Base-by-base conservation (phyloP, 2,113 vertebrate species). In the Gallinago media region DNA sequence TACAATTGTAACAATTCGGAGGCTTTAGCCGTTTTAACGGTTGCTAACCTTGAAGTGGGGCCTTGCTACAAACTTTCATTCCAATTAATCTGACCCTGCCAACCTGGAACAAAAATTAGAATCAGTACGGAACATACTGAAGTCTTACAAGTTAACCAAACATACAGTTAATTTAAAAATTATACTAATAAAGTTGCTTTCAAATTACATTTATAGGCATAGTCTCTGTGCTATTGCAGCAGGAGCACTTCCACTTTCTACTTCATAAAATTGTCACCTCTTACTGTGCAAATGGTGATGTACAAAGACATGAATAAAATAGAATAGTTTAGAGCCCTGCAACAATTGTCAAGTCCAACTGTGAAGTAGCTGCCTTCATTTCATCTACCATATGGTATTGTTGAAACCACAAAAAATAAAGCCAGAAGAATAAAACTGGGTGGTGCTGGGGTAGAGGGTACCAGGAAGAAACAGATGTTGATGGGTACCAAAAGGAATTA, bases 321-420 rank as follows among this genome's bases (percentile, higher is more conserved):
- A n/a, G 54, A 54, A 16, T 32, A 32, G 31, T 21, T 13, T 12
- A 56, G 55, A 32, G 31, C 7, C 7, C 11, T 25, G 15, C 5
- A 27, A 4, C 1, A 1, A 9, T 38, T 2, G 17, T 18, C 5
- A 7, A 29, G 13, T 32, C 25, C 8, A 55, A 4, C 7, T 15
- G 16, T 2, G 3, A 42, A 83, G 40, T 3, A 29, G 0, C 3
- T 62, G 17, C 6, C 62, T 16, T 27, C 3, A 9, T 62, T 71
- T 44, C 6, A 58, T n/a, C 32, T 27, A 29, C 3, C 3, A 1
- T 15, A 9, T 5, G 1, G 0, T 31, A 17, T 7, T 42, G 2
- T 2, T 49, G 3, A 27, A 72, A 59, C 8, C 8, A 11, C 11
- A 63, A 36, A 72, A 76, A 54, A 22, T 10, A 67, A 38, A 79